These are phyloP conservation scores for Mola mola DNA, from an alignment of 2,113 vertebrate genomes.

Conservation along the genomic window DNA sequence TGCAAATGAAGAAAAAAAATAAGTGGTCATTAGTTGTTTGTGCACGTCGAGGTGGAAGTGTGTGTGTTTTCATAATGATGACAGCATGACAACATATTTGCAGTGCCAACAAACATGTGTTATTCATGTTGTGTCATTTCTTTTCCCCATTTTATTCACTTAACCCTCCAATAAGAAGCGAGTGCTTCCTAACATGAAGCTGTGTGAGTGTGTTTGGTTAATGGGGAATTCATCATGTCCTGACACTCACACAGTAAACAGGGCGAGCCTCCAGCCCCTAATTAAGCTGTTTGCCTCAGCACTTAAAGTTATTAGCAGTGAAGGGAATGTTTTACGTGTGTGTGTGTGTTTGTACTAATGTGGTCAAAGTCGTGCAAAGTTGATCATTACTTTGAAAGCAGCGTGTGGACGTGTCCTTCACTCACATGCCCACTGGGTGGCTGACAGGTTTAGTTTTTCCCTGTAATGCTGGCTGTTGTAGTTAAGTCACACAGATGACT, in stretches of 20 bases:
- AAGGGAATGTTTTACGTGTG: slow-evolving; percentile 41
- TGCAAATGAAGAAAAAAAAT: too few species aligned
- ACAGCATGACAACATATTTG: too few species aligned
- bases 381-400: slow-evolving; percentile 15
- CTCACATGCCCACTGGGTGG: too few species aligned
- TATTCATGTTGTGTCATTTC: neutral
- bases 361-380: slow-evolving; percentile 16
- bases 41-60: neutral
- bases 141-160: neutral
- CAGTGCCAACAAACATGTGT: neutral
- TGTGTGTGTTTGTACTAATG: slow-evolving; percentile 15
- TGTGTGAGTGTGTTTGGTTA: slow-evolving; percentile 21
- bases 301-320: slow-evolving; percentile 75
- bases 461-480: too few species aligned
- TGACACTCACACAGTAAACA: slow-evolving; percentile 62
- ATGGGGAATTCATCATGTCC: slow-evolving; percentile 63
- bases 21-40: neutral
- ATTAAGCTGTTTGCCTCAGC: slow-evolving; percentile 69
- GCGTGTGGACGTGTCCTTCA: too few species aligned
- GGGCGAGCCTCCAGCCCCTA: slow-evolving; percentile 60
- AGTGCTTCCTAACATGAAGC: neutral
- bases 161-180: neutral
- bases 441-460: too few species aligned
- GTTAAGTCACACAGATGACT: too few species aligned
- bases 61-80: too few species aligned